Evolutionary conservation across 2,888 invertebrate genomes (phyloP), one percentile per base, ranked within the genome.

Genomic region (Dasysyrphus albostriatus): DNA sequence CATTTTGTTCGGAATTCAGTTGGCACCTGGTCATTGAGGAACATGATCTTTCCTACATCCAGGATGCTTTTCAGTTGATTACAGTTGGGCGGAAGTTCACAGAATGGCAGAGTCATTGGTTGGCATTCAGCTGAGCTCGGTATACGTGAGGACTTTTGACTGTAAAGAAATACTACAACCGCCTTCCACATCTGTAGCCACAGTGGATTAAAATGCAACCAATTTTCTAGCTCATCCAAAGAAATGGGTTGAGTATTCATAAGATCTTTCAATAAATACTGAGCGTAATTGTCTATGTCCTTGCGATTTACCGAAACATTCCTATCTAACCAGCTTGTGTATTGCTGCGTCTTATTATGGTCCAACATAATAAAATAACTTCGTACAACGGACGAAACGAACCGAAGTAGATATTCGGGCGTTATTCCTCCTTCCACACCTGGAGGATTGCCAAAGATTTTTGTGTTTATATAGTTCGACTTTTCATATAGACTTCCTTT

Each of bases 21-120:
- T 0, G 98, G 97, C 73, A 98, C 93, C 90, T 96, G 95, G 51
- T 95, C 95, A 93, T 97, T 98, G 44, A 98, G 93, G 93, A 96
- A 97, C 79, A 96, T 94, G 72, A 97, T 95, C 91, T 96, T 96
- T 1, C 96, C 95, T 73, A 97, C 93, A 91, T 96, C 96, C 54
- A 95, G 91, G 44, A 92, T 91, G n/a, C 75, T 87, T 14, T 32
- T 47, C 5, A 67, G 10, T 39, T 49, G 49, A 59, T 19, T 59
- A 16, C 56, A 65, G 5, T 72, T 70, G 1, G 75, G 12, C 5
- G 82, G 82, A 1, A 79, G n/a, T 63, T 69, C 74, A 88, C 69
- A 76, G 24, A 88, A 63, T 2, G 77, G 84, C 3, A 81, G 34
- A 2, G 75, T 72, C 6, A 61, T 56, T 0, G 75, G 82, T 1